These are phyloP conservation scores for Peromyscus leucopus DNA, from an alignment of 2,113 vertebrate genomes.

Conservation along the genomic window DNA sequence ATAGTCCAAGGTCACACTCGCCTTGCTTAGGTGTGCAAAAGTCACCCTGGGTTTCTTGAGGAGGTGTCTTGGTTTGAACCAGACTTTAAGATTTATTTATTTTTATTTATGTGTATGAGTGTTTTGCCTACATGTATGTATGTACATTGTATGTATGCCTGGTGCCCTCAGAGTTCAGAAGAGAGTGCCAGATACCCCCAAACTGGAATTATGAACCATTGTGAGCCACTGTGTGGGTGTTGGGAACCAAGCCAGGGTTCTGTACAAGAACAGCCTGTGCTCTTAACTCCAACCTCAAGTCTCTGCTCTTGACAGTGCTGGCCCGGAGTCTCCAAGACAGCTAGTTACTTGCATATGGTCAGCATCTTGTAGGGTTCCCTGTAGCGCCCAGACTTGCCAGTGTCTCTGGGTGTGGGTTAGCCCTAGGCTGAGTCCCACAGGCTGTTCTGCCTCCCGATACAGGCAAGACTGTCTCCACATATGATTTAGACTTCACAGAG, in stretches of 20 bases:
- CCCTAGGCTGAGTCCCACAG: accelerated
- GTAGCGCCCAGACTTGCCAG: not conserved
- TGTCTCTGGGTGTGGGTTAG: not conserved
- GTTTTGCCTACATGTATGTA: not conserved
- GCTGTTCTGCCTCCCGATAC: not conserved
- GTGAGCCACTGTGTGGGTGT: not conserved
- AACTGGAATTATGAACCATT: not conserved
- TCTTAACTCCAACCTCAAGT: not conserved
- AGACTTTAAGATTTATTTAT: not conserved
- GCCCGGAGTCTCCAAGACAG: not conserved
- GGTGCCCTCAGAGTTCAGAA: not conserved
- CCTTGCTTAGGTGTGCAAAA: not conserved
- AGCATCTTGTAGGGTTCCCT: not conserved
- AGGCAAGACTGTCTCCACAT: too few species aligned
- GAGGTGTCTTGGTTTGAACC: not conserved
- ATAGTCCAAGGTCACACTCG: accelerated
- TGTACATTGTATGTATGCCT: not conserved
- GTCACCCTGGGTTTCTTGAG: not conserved
- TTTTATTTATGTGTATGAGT: not conserved
- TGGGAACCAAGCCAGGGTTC: not conserved
- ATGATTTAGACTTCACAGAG: accelerated
- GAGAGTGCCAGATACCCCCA: not conserved
- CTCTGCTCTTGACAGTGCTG: not conserved
- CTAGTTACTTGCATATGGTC: too few species aligned
- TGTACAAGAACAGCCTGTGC: not conserved